Conservation (phyloP, 2,113 vertebrate genomes). For the Hyaena hyaena region DNA sequence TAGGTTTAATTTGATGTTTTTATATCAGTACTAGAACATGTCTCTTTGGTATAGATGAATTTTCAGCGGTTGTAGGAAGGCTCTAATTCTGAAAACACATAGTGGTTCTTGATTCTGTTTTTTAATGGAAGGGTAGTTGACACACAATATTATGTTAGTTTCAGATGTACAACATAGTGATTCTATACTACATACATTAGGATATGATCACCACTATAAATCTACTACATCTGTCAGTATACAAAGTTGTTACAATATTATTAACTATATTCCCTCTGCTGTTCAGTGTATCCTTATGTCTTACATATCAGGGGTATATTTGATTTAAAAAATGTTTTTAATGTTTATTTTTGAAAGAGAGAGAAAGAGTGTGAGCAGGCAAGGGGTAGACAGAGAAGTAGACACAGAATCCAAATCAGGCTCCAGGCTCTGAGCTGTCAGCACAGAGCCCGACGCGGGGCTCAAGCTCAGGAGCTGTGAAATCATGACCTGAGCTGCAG, state of each 20-base stretch:
- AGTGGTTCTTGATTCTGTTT: neutral
- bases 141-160: neutral
- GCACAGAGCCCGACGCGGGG: too few species aligned
- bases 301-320: neutral
- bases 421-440: too few species aligned
- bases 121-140: neutral
- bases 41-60: neutral
- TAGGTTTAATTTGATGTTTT: conserved; percentile 45
- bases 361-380: too few species aligned
- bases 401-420: too few species aligned
- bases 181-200: neutral
- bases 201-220: neutral
- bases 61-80: neutral
- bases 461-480: too few species aligned
- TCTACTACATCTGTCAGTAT: neutral
- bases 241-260: neutral
- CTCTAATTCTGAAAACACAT: conserved; percentile 51
- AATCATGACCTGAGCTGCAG: too few species aligned
- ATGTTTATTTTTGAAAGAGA: too few species aligned
- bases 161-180: neutral
- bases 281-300: neutral
- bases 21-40: neutral
- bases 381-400: too few species aligned
- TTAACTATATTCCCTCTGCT: neutral
- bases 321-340: neutral